A percentile compares a stretch with the other conserved stretches of the same genome.
These are phyloP conservation scores for Andrena bicolor DNA, from an alignment of 2,888 invertebrate genomes.

Conservation along the genomic window DNA sequence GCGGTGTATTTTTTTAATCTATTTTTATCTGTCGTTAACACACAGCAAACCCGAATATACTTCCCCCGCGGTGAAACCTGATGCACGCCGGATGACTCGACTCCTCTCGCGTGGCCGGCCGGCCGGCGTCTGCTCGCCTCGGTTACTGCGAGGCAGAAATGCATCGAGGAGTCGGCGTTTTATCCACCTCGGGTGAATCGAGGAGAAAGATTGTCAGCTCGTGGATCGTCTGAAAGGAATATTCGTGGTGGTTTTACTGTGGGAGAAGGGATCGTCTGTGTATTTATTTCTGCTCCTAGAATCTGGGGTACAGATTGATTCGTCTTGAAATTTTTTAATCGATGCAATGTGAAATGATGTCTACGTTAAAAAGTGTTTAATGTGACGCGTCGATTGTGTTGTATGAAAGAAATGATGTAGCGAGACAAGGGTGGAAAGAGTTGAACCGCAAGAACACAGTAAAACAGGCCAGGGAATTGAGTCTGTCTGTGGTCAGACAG, in stretches of 20 bases:
- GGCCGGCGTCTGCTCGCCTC: conserved; percentile 29
- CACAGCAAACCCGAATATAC: conserved; percentile 28
- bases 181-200: conserved; percentile 12
- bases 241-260: conserved; percentile 33
- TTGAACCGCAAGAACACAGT: too few species aligned
- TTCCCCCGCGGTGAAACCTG: conserved; percentile 27
- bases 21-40: conserved; percentile 40
- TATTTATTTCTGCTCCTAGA: too few species aligned
- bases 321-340: too few species aligned
- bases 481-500: too few species aligned
- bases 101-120: conserved; percentile 16
- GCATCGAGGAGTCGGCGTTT: conserved; percentile 30
- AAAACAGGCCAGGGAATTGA: too few species aligned
- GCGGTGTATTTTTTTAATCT: conserved; percentile 30
- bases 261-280: background rate
- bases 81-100: conserved; percentile 21
- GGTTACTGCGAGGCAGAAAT: conserved; percentile 26
- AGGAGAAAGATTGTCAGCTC: conserved; percentile 7
- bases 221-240: conserved; percentile 2
- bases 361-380: too few species aligned
- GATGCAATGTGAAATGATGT: too few species aligned
- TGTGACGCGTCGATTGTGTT: too few species aligned
- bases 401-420: too few species aligned
- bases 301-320: too few species aligned
- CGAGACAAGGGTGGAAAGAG: too few species aligned